Evolutionary conservation across 1,140 invertebrate species (phyloP).

Genomic region (Drosophila burlai): DNA sequence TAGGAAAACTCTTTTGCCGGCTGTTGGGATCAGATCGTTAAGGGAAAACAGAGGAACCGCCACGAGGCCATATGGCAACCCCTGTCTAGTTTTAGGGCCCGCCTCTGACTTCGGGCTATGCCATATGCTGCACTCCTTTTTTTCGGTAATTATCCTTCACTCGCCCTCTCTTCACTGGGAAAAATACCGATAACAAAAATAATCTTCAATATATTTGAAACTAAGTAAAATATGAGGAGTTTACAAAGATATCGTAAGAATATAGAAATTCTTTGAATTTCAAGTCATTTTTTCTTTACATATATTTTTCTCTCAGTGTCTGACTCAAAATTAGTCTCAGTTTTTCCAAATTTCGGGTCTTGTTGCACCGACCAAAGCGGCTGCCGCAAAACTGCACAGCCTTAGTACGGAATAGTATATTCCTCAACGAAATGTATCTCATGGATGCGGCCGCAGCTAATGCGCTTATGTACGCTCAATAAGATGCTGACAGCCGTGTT

Average conservation of each 20-base stretch:
- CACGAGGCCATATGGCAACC: conserved; percentile 57
- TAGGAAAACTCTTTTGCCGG: conserved; percentile 69
- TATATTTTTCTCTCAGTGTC: neutral
- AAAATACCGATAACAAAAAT: neutral
- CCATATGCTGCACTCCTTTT: conserved; percentile 67
- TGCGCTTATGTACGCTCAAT: conserved; percentile 78
- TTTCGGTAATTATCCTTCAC: conserved; percentile 73
- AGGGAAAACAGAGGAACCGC: conserved; percentile 21
- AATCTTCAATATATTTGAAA: neutral
- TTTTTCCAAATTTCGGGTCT: conserved; percentile 51
- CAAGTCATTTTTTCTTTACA: neutral
- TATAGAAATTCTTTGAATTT: accelerated
- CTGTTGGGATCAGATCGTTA: conserved; percentile 48
- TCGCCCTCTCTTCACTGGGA: conserved; percentile 16
- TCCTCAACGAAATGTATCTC: conserved; percentile 24
- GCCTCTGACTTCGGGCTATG: conserved; percentile 43
- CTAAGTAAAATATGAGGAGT: neutral
- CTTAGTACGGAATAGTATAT: conserved; percentile 18
- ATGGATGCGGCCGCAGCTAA: conserved; percentile 74
- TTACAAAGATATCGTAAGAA: neutral
- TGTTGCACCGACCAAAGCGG: conserved; percentile 60
- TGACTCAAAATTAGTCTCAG: conserved; percentile 64
- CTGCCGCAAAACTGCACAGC: conserved; percentile 51
- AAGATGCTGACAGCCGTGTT: conserved; percentile 76
- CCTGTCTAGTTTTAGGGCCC: conserved; percentile 32